Conservation (phyloP, 2,797 vertebrate species). For the Odontamblyopus rebecca region DNA sequence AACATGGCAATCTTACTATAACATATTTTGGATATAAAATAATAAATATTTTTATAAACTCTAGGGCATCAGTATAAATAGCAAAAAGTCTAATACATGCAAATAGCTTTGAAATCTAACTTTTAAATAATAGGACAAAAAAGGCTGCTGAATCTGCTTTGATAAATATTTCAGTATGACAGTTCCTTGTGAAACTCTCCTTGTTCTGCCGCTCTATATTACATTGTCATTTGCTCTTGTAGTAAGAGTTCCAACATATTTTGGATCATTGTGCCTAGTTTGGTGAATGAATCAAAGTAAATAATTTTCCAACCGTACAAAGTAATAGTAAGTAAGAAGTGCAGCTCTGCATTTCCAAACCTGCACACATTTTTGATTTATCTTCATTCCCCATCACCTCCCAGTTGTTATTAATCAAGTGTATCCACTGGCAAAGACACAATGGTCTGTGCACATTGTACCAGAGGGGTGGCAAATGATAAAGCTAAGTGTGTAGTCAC, state of each 20-base stretch:
- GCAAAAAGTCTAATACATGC: not conserved
- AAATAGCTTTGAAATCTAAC: not conserved
- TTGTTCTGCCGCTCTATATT: not conserved
- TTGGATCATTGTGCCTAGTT: not conserved
- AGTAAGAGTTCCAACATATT: not conserved
- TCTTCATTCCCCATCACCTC: constrained; percentile 7
- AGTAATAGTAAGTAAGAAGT: not conserved
- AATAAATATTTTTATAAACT: not conserved
- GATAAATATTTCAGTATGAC: constrained; percentile 42
- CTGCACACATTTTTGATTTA: constrained; percentile 26
- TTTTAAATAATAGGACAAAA: constrained; percentile 16
- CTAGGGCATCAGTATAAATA: not conserved
- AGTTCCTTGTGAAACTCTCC: constrained; percentile 2
- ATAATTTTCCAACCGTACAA: not conserved
- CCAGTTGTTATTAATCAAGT: constrained; percentile 26
- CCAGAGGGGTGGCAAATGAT: constrained; percentile 22
- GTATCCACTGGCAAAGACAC: constrained; percentile 19
- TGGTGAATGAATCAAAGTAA: not conserved
- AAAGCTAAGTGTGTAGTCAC: constrained; percentile 24
- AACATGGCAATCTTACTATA: constrained; percentile 16
- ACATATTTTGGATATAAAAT: not conserved
- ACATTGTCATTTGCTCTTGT: not conserved
- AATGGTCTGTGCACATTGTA: constrained; percentile 21
- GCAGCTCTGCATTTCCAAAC: constrained; percentile 1
- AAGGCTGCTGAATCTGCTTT: constrained; percentile 16